These are phyloP conservation scores for Channa argus DNA, from an alignment of 2,113 vertebrate species.

Conservation along the genomic window DNA sequence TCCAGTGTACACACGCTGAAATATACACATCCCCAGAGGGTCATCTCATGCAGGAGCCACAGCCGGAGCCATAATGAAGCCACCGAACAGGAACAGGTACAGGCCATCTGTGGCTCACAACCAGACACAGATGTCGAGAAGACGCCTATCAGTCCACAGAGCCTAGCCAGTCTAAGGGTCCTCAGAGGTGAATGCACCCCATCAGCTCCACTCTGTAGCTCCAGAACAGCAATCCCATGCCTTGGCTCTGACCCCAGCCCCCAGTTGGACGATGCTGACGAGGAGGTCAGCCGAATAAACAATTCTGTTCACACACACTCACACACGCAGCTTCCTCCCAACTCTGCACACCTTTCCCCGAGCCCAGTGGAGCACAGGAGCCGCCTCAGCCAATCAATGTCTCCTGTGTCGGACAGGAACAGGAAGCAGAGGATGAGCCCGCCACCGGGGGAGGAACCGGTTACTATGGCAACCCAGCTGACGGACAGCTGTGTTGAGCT, in stretches of 20 bases:
- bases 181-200: conserved; percentile 42
- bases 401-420: conserved; percentile 78
- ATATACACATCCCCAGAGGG: conserved; percentile 67
- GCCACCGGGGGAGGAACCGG: conserved; percentile 83
- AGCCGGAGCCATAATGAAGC: conserved; percentile 65
- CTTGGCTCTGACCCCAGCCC: conserved; percentile 46
- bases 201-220: conserved; percentile 57
- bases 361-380: conserved; percentile 71
- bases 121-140: conserved; percentile 32
- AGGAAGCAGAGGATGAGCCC: conserved; percentile 95
- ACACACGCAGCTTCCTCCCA: conserved; percentile 75
- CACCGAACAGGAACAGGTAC: conserved; percentile 37
- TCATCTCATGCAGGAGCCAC: conserved; percentile 74
- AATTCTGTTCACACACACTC: conserved; percentile 72
- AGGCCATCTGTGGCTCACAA: conserved; percentile 31
- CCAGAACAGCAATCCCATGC: conserved; percentile 26
- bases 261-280: conserved; percentile 81
- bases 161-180: conserved; percentile 44
- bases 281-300: conserved; percentile 89
- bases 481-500: conserved; percentile 84
- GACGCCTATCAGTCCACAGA: conserved; percentile 34
- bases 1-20: conserved; percentile 78
- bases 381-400: conserved; percentile 74
- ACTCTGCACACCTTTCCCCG: conserved; percentile 77
- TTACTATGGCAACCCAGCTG: conserved; percentile 67